phyloP scores from a whole-genome alignment of 2,888 invertebrate genomes.

The Mythimna ferrago region DNA sequence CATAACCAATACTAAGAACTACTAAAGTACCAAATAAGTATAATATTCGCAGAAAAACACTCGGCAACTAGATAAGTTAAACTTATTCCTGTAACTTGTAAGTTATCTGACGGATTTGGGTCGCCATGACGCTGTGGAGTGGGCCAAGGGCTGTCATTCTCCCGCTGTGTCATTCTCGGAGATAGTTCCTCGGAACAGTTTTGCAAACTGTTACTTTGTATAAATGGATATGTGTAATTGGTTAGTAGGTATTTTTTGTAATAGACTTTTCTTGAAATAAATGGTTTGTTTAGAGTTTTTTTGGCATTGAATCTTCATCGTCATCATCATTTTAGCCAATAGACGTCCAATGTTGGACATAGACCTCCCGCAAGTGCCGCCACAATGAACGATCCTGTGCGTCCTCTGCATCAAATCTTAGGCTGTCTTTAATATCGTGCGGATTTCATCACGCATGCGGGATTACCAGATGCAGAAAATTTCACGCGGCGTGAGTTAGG shows the following conservation, averaged over 20 bases:
- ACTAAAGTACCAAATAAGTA: slow-evolving; percentile 10
- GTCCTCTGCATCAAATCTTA: too few species aligned
- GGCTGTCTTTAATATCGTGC: too few species aligned
- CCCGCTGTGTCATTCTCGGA: slow-evolving; percentile 19
- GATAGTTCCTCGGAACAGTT: slow-evolving; percentile 34
- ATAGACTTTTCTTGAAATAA: neutral
- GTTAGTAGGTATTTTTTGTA: neutral
- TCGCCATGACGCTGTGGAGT: slow-evolving; percentile 29
- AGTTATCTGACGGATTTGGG: slow-evolving; percentile 50
- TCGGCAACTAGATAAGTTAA: slow-evolving; percentile 33
- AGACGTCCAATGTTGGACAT: too few species aligned
- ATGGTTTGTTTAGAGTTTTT: neutral
- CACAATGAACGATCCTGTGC: too few species aligned
- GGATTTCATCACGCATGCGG: too few species aligned
- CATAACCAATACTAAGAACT: slow-evolving; percentile 13
- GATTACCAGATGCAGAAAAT: too few species aligned
- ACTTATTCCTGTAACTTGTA: slow-evolving; percentile 43
- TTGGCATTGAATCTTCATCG: neutral
- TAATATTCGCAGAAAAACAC: slow-evolving; percentile 32
- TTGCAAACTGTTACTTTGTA: slow-evolving; percentile 20
- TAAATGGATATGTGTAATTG: slow-evolving; percentile 34
- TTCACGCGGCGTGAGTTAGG: too few species aligned
- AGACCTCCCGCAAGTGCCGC: too few species aligned
- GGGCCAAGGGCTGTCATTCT: slow-evolving; percentile 37
- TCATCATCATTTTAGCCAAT: too few species aligned